Evolutionary conservation across 2,113 vertebrate genomes (phyloP).

Genomic region (Raja brachyura): DNA sequence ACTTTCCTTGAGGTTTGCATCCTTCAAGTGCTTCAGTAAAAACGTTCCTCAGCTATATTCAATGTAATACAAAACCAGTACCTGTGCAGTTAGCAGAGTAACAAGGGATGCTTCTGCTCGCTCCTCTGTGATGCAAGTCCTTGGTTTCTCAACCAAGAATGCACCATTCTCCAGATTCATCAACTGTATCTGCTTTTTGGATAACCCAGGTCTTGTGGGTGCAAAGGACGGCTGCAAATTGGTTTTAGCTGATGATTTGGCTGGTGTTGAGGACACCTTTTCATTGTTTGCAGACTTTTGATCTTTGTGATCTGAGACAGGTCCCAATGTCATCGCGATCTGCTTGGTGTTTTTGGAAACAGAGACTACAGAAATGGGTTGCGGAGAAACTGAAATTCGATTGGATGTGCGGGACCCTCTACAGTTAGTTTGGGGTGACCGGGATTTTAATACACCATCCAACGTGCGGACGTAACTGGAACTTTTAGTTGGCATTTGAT

Average conservation of each 20-base stretch:
- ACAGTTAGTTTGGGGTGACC: neutral
- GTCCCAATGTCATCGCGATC: neutral
- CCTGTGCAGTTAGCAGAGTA: constrained; percentile 74
- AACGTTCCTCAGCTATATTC: neutral
- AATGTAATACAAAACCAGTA: constrained; percentile 44
- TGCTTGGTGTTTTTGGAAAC: constrained; percentile 50
- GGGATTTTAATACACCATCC: constrained; percentile 70
- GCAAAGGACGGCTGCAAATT: constrained; percentile 41
- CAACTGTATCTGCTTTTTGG: constrained; percentile 74
- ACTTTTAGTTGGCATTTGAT: constrained; percentile 81
- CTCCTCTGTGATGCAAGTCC: constrained; percentile 79
- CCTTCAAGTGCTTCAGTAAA: neutral
- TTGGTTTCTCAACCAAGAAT: constrained; percentile 73
- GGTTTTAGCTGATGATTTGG: constrained; percentile 41
- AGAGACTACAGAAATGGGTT: constrained; percentile 48
- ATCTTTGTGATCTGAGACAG: neutral
- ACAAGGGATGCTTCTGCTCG: constrained; percentile 76
- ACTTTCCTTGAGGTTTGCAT: neutral
- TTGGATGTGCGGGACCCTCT: neutral
- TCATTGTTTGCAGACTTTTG: constrained; percentile 38
- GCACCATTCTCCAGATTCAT: constrained; percentile 84
- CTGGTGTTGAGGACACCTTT: constrained; percentile 53
- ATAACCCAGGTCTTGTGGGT: constrained; percentile 55
- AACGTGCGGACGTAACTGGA: constrained; percentile 87
- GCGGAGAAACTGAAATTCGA: neutral